A percentile compares a stretch with the other conserved stretches of the same genome.
Conservation (phyloP, 2,888 invertebrate species). For the Ferdinandea cuprea region DNA sequence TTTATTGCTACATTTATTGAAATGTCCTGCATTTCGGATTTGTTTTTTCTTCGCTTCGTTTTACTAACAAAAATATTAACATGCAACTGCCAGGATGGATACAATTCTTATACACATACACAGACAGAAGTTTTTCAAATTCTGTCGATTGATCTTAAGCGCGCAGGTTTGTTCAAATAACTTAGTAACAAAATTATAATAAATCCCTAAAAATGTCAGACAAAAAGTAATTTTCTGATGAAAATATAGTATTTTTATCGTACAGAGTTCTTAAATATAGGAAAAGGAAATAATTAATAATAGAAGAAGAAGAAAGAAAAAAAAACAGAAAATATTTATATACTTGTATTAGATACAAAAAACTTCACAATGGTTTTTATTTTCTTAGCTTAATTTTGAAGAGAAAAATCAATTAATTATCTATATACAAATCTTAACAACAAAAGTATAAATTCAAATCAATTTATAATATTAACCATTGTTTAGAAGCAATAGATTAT, state of each 20-base stretch:
- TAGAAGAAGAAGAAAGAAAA: slow-evolving; percentile 1
- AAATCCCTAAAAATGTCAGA: slow-evolving; percentile 73
- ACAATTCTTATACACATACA: slow-evolving; percentile 31
- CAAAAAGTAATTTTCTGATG: slow-evolving; percentile 30
- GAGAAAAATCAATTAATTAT: slow-evolving; percentile 28
- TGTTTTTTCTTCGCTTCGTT: slow-evolving; percentile 14
- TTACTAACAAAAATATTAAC: slow-evolving; percentile 28
- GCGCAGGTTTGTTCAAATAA: slow-evolving; percentile 57
- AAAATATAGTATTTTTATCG: background rate
- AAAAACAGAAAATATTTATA: slow-evolving; percentile 27
- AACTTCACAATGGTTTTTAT: slow-evolving; percentile 57
- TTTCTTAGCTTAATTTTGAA: slow-evolving; percentile 20
- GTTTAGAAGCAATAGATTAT: slow-evolving; percentile 29
- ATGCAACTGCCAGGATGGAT: slow-evolving; percentile 58
- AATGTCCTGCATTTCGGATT: slow-evolving; percentile 64
- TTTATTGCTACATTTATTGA: slow-evolving; percentile 59
- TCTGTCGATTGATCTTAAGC: slow-evolving; percentile 14
- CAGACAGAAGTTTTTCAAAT: slow-evolving; percentile 6
- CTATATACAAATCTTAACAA: slow-evolving; percentile 61
- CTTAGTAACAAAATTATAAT: slow-evolving; percentile 64
- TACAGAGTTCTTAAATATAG: background rate
- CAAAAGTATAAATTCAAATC: slow-evolving; percentile 40
- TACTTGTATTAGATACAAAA: slow-evolving; percentile 71
- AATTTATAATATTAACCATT: slow-evolving; percentile 39
- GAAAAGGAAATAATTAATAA: background rate